Evolutionary conservation across 2,888 invertebrate species (phyloP), one percentile per base, ranked within the genome.

Genomic region (Drosophila ustulata): DNA sequence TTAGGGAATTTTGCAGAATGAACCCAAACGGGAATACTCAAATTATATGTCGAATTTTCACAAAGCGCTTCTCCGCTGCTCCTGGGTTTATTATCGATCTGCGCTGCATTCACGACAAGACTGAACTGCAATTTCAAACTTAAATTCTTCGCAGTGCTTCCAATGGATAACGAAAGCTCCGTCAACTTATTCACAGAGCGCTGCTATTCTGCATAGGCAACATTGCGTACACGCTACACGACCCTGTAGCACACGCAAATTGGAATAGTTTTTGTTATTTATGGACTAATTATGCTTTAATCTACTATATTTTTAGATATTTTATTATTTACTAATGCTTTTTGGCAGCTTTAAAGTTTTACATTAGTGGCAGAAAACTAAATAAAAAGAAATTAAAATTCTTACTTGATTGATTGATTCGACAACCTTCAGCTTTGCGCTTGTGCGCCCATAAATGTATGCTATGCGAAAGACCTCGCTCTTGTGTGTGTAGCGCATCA

Each of bases 51-150:
- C 66, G 81, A 83, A 69, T 74, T 80, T 68, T 50, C 69, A 59
- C 52, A 57, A 70, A 70, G 65, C 62, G 56, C 58, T 66, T 67
- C 75, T 74, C 85, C 85, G 85, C 78, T 89, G 69, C 75, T 88
- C 63, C 71, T 68, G 77, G 73, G 77, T 77, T 71, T 77, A 74
- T 86, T 91, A 90, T 91, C 90, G 90, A 89, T 86, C 90, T 90
- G 89, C 75, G 90, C 92, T 92, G 92, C 92, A 92, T 90, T 90
- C 92, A 90, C 91, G 90, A 90, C 90, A 88, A 92, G 90, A 92
- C 92, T 92, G 89, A 91, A 92, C 90, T 91, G 91, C 90, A 89
- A 84, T 90, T 90, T 87, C 81, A 80, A 82, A 90, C 89, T 89
- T 77, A 76, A 82, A 84, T 89, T 82, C 90, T 84, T 85, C 81